These are phyloP conservation scores for Hesperia comma DNA, from an alignment of 2,888 invertebrate genomes.

Conservation along the genomic window DNA sequence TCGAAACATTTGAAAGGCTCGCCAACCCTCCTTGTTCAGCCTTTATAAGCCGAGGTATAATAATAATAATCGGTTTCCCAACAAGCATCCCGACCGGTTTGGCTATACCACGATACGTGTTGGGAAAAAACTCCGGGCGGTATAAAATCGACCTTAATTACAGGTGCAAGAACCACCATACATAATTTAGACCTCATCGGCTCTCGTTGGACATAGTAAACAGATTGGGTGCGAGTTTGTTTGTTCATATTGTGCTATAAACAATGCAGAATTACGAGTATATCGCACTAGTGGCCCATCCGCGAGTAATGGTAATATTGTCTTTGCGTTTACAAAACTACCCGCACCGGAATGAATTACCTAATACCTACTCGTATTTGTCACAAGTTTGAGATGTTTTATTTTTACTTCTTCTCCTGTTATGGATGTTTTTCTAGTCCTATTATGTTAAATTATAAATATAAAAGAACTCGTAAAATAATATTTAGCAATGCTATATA, in stretches of 20 bases:
- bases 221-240: conserved; percentile 36
- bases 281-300: background rate
- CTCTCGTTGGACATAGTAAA: conserved; percentile 33
- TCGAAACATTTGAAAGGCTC: conserved; percentile 39
- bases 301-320: too few relatives aligned
- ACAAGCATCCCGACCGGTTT: conserved; percentile 71
- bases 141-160: conserved; percentile 46
- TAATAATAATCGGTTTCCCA: conserved; percentile 71
- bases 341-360: too few relatives aligned
- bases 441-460: too few relatives aligned
- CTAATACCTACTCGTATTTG: too few relatives aligned
- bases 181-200: conserved; percentile 38
- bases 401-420: too few relatives aligned
- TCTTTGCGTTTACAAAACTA: too few relatives aligned
- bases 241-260: conserved; percentile 31
- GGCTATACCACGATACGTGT: conserved; percentile 39
- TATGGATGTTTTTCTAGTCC: too few relatives aligned
- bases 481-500: too few relatives aligned
- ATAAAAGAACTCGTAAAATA: too few relatives aligned
- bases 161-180: conserved; percentile 39
- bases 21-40: conserved; percentile 54
- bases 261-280: conserved; percentile 8
- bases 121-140: conserved; percentile 35
- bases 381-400: too few relatives aligned
- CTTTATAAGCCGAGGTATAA: conserved; percentile 52